Evolutionary conservation across 2,797 vertebrate genomes (phyloP).

Genomic region (Semotilus atromaculatus): DNA sequence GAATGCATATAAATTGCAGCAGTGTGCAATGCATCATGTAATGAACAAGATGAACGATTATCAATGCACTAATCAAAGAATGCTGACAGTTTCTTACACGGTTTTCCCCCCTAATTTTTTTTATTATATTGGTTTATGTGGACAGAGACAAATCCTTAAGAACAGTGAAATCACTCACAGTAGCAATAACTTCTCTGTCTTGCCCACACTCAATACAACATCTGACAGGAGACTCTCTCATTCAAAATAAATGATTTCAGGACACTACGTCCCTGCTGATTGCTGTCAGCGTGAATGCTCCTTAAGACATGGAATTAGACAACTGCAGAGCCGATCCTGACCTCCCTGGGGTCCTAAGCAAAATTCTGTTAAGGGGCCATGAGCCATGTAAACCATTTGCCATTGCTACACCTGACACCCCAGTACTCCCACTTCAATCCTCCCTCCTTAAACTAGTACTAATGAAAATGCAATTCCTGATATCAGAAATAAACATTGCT

Average conservation of each 20-base stretch:
- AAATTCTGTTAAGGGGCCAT: too few species aligned
- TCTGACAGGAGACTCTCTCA: slow-evolving; percentile 10
- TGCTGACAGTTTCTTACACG: neutral
- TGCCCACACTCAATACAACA: neutral
- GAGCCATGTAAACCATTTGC: too few species aligned
- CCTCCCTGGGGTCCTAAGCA: too few species aligned
- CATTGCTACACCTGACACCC: too few species aligned
- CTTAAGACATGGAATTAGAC: slow-evolving; percentile 2
- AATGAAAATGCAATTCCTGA: too few species aligned
- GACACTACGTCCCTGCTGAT: neutral
- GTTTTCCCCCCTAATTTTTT: slow-evolving; percentile 9
- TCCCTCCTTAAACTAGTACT: too few species aligned
- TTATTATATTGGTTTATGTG: slow-evolving; percentile 15
- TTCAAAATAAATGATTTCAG: slow-evolving; percentile 14
- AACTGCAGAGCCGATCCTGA: neutral
- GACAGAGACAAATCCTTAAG: slow-evolving; percentile 13
- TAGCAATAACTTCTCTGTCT: neutral
- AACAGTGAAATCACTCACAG: slow-evolving; percentile 10
- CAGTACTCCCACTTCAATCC: too few species aligned
- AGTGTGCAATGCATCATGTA: neutral
- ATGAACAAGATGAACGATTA: slow-evolving; percentile 1
- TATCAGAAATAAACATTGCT: too few species aligned
- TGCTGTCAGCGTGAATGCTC: neutral
- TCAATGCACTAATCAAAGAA: neutral
- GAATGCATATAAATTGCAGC: neutral